A percentile compares a stretch with the other conserved stretches of the same genome.
Evolutionary conservation across 2,888 invertebrate species (phyloP).

Genomic region (Pristionchus japonicus): DNA sequence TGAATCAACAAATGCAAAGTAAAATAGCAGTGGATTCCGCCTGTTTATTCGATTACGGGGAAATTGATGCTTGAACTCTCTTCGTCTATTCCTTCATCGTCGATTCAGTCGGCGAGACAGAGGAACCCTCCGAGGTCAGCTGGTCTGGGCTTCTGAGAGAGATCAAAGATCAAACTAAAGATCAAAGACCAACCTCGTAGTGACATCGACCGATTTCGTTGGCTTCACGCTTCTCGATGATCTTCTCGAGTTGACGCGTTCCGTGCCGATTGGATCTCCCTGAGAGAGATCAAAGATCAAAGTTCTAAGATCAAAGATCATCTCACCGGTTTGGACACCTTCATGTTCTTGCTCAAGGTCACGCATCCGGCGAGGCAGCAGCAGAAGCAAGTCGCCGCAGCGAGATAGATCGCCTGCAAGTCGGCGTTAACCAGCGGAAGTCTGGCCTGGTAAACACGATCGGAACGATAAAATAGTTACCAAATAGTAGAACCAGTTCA

Average conservation of each 20-base stretch:
- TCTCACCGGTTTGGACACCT: neutral
- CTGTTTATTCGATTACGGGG: conserved; percentile 19
- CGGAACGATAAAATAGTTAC: neutral
- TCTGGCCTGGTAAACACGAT: neutral
- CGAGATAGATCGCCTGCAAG: neutral
- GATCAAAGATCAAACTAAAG: neutral
- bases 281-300: neutral
- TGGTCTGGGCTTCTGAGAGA: neutral
- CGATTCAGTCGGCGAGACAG: neutral
- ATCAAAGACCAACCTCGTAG: conserved; percentile 17
- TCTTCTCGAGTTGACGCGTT: neutral
- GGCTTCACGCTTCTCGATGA: neutral
- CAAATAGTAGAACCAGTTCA: neutral
- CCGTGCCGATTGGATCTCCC: neutral
- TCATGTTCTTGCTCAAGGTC: neutral
- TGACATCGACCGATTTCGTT: neutral
- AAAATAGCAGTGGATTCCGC: conserved; percentile 6
- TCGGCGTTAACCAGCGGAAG: neutral
- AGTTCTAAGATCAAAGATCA: neutral
- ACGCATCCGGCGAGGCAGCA: neutral
- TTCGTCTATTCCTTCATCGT: neutral
- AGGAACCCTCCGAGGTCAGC: neutral
- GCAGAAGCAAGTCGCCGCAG: neutral
- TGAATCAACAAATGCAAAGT: neutral
- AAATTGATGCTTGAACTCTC: neutral